Conservation (phyloP, 2,113 vertebrate species). For the Rutilus rutilus region DNA sequence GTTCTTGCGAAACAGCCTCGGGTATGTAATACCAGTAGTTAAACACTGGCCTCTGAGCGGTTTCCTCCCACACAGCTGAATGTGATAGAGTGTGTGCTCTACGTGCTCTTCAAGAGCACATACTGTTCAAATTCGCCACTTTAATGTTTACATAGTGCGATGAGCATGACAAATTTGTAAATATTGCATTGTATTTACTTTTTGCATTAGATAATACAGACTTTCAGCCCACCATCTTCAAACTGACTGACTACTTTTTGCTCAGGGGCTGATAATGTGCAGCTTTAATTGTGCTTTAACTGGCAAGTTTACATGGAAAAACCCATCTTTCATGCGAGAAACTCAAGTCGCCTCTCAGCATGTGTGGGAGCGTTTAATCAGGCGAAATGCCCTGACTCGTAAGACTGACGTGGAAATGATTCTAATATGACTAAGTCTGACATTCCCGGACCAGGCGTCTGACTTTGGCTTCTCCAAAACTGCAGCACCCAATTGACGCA, state of each 20-base stretch:
- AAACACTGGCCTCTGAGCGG: conserved; percentile 25
- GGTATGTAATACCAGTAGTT: conserved; percentile 38
- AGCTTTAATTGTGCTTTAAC: conserved; percentile 37
- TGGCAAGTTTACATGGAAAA: conserved; percentile 15
- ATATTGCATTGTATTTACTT: not conserved
- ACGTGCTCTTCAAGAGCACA: conserved; percentile 13
- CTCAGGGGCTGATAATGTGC: not conserved
- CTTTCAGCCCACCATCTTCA: not conserved
- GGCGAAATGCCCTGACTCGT: not conserved
- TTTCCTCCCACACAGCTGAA: conserved; percentile 37
- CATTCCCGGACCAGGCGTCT: conserved; percentile 20
- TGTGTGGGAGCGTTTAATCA: conserved; percentile 23
- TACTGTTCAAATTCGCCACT: conserved; percentile 12
- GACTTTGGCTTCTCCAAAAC: conserved; percentile 26
- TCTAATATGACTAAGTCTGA: conserved; percentile 38
- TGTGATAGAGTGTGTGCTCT: conserved; percentile 28
- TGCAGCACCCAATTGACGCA: conserved; percentile 59
- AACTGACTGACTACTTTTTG: not conserved
- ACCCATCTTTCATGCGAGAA: conserved; percentile 19
- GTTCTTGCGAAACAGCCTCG: conserved; percentile 20
- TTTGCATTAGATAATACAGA: not conserved
- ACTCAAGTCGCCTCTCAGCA: not conserved
- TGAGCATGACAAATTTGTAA: not conserved
- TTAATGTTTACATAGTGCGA: conserved; percentile 17
- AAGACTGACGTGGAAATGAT: conserved; percentile 34